Percentiles rank a stretch among this genome's conserved stretches.
Conservation (phyloP, 2,797 vertebrate species). For the Gallinago stenura region DNA sequence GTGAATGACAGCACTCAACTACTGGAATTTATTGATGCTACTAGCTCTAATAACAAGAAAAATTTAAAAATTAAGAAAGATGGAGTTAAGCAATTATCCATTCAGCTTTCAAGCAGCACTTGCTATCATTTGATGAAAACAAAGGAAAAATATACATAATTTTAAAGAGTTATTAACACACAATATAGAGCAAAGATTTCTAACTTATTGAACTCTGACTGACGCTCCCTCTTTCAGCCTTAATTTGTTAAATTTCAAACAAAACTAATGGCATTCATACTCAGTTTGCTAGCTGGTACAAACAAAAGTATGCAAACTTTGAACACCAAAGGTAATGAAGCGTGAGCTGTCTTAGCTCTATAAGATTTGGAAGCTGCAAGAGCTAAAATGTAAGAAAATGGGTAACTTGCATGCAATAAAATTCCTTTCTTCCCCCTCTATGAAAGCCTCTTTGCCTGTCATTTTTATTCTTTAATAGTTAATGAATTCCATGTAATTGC, state of each 20-base stretch:
- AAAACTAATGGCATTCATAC: slow-evolving; percentile 8
- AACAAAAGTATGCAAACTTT: not conserved
- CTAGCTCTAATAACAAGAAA: not conserved
- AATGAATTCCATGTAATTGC: slow-evolving; percentile 71
- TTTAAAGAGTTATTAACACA: not conserved
- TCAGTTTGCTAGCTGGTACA: slow-evolving; percentile 14
- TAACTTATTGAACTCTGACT: slow-evolving; percentile 12
- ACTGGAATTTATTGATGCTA: not conserved
- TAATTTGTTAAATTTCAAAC: slow-evolving; percentile 27
- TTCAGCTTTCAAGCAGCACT: not conserved
- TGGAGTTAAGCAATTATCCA: not conserved
- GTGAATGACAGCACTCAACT: not conserved
- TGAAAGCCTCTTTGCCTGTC: slow-evolving; percentile 33
- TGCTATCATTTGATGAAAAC: not conserved
- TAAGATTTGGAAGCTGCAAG: slow-evolving; percentile 3
- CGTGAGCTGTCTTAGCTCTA: not conserved
- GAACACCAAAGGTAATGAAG: slow-evolving; percentile 15
- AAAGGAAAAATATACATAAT: not conserved
- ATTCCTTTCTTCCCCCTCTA: not conserved
- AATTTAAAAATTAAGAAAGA: not conserved
- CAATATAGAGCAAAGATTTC: not conserved
- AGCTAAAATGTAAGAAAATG: slow-evolving; percentile 35
- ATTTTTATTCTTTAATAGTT: slow-evolving; percentile 65
- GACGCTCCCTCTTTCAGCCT: not conserved
- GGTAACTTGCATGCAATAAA: not conserved